Percentiles rank a stretch among this genome's conserved stretches.
phyloP scores from a whole-genome alignment of 2,888 invertebrate genomes.

The Sarcophaga carnaria region DNA sequence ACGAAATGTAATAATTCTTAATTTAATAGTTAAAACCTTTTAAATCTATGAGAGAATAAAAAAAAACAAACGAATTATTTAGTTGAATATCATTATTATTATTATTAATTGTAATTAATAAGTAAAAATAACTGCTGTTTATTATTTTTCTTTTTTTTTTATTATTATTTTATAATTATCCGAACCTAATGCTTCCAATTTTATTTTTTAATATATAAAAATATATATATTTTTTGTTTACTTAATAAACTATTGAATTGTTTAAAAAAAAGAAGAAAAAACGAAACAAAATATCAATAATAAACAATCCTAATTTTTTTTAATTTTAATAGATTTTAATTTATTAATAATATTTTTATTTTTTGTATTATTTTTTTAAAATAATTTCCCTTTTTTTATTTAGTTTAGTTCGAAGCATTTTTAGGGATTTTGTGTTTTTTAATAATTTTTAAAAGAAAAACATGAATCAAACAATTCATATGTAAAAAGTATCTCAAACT shows the following conservation, averaged over 20 bases:
- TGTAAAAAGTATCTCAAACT: conserved; percentile 69
- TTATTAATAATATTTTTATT: conserved; percentile 17
- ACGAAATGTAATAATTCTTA: neutral
- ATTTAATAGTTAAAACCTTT: conserved; percentile 32
- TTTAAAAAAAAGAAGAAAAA: conserved; percentile 49
- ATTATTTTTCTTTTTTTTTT: conserved; percentile 39
- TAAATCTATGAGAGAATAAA: neutral
- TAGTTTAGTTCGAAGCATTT: conserved; percentile 44
- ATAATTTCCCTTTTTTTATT: neutral
- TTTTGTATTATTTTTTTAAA: neutral
- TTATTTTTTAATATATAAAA: conserved; percentile 47
- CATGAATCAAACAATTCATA: conserved; percentile 24
- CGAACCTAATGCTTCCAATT: conserved; percentile 68
- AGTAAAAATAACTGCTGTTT: conserved; percentile 58
- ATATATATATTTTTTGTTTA: conserved; percentile 38
- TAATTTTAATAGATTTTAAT: conserved; percentile 41
- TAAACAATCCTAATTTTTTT: conserved; percentile 59
- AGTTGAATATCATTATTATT: conserved; percentile 45
- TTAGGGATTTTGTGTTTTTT: conserved; percentile 39
- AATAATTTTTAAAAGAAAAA: conserved; percentile 6
- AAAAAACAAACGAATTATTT: conserved; percentile 28
- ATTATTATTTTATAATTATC: conserved; percentile 39
- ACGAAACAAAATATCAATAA: conserved; percentile 39
- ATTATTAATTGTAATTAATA: neutral
- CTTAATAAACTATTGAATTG: conserved; percentile 32